Evolutionary conservation across 1,140 invertebrate species (phyloP).

Genomic region (Drosophila nannoptera): DNA sequence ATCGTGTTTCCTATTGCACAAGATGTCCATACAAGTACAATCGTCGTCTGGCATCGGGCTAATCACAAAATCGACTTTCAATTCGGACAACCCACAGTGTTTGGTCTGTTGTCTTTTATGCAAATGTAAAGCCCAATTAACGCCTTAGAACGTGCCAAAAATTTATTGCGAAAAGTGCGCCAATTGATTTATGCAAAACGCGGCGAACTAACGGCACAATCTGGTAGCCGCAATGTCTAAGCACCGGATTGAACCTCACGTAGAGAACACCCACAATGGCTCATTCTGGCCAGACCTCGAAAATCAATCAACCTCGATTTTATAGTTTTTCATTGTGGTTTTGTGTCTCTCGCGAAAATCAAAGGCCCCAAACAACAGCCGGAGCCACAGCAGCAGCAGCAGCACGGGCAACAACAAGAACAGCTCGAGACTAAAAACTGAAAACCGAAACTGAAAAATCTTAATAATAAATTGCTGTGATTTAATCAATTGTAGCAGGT

Average conservation of each 20-base stretch:
- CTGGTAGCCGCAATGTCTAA: conserved; percentile 55
- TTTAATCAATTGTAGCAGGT: conserved; percentile 77
- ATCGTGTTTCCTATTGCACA: too few species aligned
- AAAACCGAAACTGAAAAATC: conserved; percentile 24
- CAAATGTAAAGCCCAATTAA: conserved; percentile 46
- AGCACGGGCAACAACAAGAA: too few species aligned
- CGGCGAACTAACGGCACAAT: conserved; percentile 30
- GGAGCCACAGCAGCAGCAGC: too few species aligned
- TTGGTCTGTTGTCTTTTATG: not conserved
- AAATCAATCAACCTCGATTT: conserved; percentile 65
- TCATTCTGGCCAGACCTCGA: conserved; percentile 32
- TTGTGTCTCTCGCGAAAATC: not conserved
- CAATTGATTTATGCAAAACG: conserved; percentile 58
- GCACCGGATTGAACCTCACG: conserved; percentile 36
- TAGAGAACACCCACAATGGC: conserved; percentile 57
- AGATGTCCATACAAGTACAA: not conserved
- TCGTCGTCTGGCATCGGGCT: not conserved
- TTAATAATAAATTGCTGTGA: conserved; percentile 72
- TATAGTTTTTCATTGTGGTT: conserved; percentile 24
- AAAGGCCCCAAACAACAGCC: too few species aligned
- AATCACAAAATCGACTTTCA: conserved; percentile 1
- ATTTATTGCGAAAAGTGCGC: conserved; percentile 52
- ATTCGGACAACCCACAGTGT: conserved; percentile 7
- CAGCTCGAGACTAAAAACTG: too few species aligned
- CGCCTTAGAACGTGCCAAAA: conserved; percentile 60